Evolutionary conservation across 1,140 invertebrate species (phyloP), one percentile per base, ranked within the genome.

Genomic region (Hermetia illucens): DNA sequence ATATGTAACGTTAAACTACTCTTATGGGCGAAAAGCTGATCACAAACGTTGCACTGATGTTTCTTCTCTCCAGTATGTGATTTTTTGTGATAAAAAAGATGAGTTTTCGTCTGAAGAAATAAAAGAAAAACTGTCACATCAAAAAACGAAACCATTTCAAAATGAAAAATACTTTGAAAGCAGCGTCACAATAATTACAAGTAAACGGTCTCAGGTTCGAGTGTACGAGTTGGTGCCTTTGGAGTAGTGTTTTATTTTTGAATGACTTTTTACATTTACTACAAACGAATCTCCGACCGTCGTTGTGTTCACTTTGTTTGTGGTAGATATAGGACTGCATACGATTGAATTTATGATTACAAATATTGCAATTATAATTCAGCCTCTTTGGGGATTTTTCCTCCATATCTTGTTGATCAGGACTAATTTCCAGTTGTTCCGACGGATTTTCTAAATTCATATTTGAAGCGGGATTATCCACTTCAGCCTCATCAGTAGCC

Each of bases 11-110:
- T 77, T 3, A 82, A 65, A 47, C 75, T 78, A 5, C 77, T 77
- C 61, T 79, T 81, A 51, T 81, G 77, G 2, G 76, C 68, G 55
- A 82, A 82, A 38, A 65, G 70, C 47, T 85, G 81, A 8, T 74
- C 75, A 56, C 85, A 90, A 34, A 82, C 69, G 40, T 77, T 71
- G 49, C 84, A 87, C 16, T 68, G 63, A 55, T 77, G 82, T 49
- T 73, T 77, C 49, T 79, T 82, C 35, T 80, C 72, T 4, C 76
- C 77, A 0, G 71, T 71, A 46, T 82, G 79, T 3, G 74, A 71
- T 5, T 69, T 62, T 42, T 71, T 66, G 55, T 83, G 80, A 58
- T 77, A 79, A 8, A 76, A 48, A 17, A 82, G 52, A 54, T 79
- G 79, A 0, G 77, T 68, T 43, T 76, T 75, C 0, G 78, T 78